A percentile compares a stretch with the other conserved stretches of the same genome.
These are phyloP conservation scores for Charadrius vociferus DNA, from an alignment of 2,113 vertebrate genomes.

Conservation along the genomic window DNA sequence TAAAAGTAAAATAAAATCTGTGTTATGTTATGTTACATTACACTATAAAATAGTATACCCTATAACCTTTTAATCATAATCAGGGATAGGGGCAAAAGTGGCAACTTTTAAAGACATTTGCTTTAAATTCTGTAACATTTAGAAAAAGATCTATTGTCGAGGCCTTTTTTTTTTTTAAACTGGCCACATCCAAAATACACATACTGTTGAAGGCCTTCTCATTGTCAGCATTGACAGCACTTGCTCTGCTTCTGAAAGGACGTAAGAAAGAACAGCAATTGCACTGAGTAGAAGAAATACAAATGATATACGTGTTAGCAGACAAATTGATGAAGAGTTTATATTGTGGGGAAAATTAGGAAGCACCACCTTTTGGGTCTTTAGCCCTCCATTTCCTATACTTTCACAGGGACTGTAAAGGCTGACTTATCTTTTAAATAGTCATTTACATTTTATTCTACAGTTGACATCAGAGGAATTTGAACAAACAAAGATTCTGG, in stretches of 20 bases:
- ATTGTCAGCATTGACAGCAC: background rate
- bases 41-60: background rate
- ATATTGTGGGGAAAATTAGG: background rate
- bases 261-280: background rate
- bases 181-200: background rate
- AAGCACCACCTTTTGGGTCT: background rate
- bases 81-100: background rate
- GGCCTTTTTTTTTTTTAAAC: background rate
- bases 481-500: background rate
- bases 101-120: background rate
- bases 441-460: background rate
- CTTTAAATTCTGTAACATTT: background rate
- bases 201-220: background rate
- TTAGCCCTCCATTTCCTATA: background rate
- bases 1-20: background rate
- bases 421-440: background rate
- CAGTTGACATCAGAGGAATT: background rate
- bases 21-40: too few relatives aligned
- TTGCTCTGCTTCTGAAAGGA: background rate
- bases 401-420: background rate
- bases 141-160: background rate
- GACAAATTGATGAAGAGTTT: background rate
- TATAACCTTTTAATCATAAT: background rate
- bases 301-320: background rate
- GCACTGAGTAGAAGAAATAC: background rate